phyloP scores from a whole-genome alignment of 2,797 vertebrate species.

The Enteromius viviparus region DNA sequence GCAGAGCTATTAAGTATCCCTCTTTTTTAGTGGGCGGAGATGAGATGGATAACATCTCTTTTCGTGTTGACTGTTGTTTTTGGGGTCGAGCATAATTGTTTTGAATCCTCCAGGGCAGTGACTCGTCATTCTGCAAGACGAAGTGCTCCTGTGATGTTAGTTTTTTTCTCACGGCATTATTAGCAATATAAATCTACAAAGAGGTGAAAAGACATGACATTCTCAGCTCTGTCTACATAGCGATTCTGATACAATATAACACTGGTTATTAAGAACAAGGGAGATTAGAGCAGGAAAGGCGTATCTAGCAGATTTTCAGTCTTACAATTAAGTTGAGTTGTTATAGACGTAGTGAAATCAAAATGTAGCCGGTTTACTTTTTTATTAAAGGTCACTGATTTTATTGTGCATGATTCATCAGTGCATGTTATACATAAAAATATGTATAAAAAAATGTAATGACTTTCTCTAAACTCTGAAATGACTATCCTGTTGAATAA shows the following conservation, averaged over 20 bases:
- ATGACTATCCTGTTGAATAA: not conserved
- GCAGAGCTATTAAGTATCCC: constrained; percentile 5
- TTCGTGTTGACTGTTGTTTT: constrained; percentile 23
- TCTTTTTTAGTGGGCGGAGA: constrained; percentile 19
- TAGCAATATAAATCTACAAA: not conserved
- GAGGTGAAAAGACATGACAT: constrained; percentile 3
- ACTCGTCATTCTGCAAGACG: not conserved
- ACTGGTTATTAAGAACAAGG: not conserved
- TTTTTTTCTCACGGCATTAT: constrained; percentile 22
- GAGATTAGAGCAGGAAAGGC: not conserved
- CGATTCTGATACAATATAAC: not conserved
- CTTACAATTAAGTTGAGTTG: not conserved
- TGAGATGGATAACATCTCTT: constrained; percentile 32
- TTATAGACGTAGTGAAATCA: not conserved
- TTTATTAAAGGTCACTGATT: not conserved
- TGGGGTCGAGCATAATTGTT: constrained; percentile 15
- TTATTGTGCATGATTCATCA: not conserved
- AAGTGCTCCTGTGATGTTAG: not conserved
- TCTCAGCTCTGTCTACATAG: not conserved
- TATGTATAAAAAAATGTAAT: not conserved
- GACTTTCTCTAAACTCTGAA: not conserved
- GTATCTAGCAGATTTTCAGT: not conserved
- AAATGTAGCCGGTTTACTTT: not conserved
- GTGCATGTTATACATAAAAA: not conserved
- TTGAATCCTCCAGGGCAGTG: constrained; percentile 28